Conservation (phyloP, 2,797 vertebrate genomes). For the Gobionotothen gibberifrons region DNA sequence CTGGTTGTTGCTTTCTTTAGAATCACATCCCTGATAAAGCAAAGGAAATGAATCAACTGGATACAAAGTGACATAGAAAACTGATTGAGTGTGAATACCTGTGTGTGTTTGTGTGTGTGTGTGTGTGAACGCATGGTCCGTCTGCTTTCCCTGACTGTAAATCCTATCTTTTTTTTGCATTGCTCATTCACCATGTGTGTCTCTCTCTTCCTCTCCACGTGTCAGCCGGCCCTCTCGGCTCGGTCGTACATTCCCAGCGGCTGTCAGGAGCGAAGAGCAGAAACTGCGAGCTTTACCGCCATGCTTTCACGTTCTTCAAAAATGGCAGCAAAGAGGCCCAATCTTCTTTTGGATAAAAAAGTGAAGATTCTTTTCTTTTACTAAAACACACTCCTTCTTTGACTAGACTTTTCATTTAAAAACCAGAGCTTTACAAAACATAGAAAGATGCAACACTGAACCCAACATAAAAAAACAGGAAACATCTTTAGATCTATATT, state of each 20-base stretch:
- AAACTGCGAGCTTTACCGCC: conserved; percentile 47
- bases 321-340: conserved; percentile 46
- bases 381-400: conserved; percentile 64
- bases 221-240: conserved; percentile 29
- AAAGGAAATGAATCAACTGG: conserved; percentile 61
- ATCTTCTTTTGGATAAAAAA: conserved; percentile 59
- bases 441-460: conserved; percentile 76
- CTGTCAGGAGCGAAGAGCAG: conserved; percentile 37
- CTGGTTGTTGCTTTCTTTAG: conserved; percentile 80
- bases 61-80: conserved; percentile 76
- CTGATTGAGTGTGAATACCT: conserved; percentile 44
- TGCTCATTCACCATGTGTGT: conserved; percentile 63
- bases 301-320: conserved; percentile 47
- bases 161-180: conserved; percentile 71
- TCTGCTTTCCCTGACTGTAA: conserved; percentile 68
- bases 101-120: conserved; percentile 35
- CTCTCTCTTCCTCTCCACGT: conserved; percentile 21
- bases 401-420: conserved; percentile 64
- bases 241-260: conserved; percentile 49
- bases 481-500: conserved; percentile 44
- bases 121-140: conserved; percentile 48
- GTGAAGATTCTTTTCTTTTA: conserved; percentile 16
- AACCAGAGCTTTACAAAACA: conserved; percentile 76
- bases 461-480: conserved; percentile 59
- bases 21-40: conserved; percentile 80